Evolutionary conservation across 1,140 invertebrate genomes (phyloP), one percentile per base, ranked within the genome.

Genomic region (Cylas formicarius): DNA sequence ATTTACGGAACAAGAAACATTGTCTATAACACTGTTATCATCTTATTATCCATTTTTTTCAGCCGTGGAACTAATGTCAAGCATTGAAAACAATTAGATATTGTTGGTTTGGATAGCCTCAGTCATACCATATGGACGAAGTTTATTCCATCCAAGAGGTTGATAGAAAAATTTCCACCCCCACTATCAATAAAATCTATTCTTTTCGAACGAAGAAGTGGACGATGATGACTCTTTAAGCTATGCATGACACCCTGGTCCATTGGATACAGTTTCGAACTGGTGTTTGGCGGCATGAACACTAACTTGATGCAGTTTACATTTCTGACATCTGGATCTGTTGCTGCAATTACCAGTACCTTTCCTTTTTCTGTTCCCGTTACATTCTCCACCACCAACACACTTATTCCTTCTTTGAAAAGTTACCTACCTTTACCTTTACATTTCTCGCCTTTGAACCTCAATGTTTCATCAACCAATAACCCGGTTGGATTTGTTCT

Each of bases 401-500:
- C 57, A 8, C 64, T 69, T 2, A 68, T 37, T 14, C 65, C 42
- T 24, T 66, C 53, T 57, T 70, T 69, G 5, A 40, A 57, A 13
- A 46, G 8, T 53, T 68, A 68, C n/a, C 66, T 58, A 23, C 58
- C 59, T 62, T 55, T n/a, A n/a, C n/a, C n/a, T n/a, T n/a, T n/a
- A n/a, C n/a, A n/a, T n/a, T n/a, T n/a, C n/a, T n/a, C n/a, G 11
- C 48, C 48, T 56, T 67, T 67, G 32, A 56, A 51, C 27, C 23
- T 35, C 20, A 52, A 26, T 18, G 62, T 65, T 47, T 57, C 53
- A 14, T 63, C 48, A 1, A 64, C 62, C 56, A 68, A 70, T 2
- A 71, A 34, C 2, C 57, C 62, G 3, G 61, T 66, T 53, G 69
- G 65, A 50, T 71, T 63, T n/a, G 54, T 55, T 50, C 68, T 71